phyloP scores from a whole-genome alignment of 1,140 invertebrate genomes.

The Dreissena polymorpha region DNA sequence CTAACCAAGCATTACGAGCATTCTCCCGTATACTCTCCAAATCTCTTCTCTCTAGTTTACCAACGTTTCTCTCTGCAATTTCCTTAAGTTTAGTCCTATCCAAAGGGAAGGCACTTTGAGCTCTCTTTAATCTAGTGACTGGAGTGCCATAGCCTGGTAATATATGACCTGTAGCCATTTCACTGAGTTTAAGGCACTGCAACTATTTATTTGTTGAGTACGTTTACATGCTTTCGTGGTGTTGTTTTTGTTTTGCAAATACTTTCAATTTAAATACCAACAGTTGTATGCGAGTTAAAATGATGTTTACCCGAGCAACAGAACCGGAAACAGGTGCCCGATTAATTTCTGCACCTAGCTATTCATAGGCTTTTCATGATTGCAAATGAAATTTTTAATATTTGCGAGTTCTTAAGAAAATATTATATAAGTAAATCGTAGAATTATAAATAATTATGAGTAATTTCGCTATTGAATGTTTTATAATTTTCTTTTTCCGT shows the following conservation, averaged over 20 bases:
- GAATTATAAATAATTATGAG: no score
- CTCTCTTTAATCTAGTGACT: conserved; percentile 65
- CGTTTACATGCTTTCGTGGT: neutral
- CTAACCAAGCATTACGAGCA: conserved; percentile 67
- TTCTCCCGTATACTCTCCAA: conserved; percentile 63
- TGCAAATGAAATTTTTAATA: no score
- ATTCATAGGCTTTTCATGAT: no score
- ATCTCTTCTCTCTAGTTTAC: conserved; percentile 57
- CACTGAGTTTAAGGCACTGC: neutral
- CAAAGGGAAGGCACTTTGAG: conserved; percentile 67
- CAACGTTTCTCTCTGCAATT: conserved; percentile 53
- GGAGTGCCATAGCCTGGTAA: conserved; percentile 75
- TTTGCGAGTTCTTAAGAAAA: no score
- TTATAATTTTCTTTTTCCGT: no score
- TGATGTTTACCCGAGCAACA: conserved; percentile 47
- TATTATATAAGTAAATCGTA: no score
- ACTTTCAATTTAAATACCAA: neutral
- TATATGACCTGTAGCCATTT: conserved; percentile 74
- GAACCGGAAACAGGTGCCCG: conserved; percentile 36
- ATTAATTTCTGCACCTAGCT: conserved; percentile 15
- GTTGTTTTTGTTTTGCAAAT: no score
- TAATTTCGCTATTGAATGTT: no score
- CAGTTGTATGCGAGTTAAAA: neutral
- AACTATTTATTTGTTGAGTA: neutral
- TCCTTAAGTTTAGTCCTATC: conserved; percentile 65